Percentiles rank a stretch among this genome's conserved stretches.
phyloP scores from a whole-genome alignment of 2,797 vertebrate species.

The Lophotriccus pileatus region DNA sequence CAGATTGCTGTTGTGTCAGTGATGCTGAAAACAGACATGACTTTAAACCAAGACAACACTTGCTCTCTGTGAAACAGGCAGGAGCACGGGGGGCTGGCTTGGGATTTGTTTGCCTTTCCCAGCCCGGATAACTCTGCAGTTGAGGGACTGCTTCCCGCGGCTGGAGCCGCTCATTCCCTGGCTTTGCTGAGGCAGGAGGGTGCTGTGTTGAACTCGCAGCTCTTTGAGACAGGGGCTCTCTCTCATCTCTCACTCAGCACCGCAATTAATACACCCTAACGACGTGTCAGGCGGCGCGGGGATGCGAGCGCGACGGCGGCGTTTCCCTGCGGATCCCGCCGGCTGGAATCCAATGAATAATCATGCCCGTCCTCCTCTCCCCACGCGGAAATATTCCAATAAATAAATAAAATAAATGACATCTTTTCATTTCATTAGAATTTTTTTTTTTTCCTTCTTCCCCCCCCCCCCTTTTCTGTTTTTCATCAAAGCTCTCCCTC shows the following conservation, averaged over 20 bases:
- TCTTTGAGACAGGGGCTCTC: not conserved
- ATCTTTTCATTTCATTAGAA: not conserved
- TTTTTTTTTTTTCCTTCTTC: not conserved
- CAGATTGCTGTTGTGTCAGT: not conserved
- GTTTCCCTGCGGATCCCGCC: not conserved
- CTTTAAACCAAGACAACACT: rapidly evolving
- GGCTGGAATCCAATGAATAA: not conserved
- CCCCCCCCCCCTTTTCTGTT: not conserved
- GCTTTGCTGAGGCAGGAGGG: not conserved
- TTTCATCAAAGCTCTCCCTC: slow-evolving; percentile 51
- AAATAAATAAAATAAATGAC: slow-evolving; percentile 48
- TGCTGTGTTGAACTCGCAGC: not conserved
- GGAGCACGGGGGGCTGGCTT: rapidly evolving
- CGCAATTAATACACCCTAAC: not conserved
- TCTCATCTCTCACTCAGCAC: not conserved
- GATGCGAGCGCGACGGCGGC: not conserved
- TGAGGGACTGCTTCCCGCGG: rapidly evolving
- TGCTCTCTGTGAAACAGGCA: rapidly evolving
- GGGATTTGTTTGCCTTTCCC: not conserved
- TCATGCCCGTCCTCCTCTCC: not conserved
- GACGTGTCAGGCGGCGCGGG: not conserved
- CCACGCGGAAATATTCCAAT: not conserved
- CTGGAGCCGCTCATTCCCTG: rapidly evolving
- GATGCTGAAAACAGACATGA: not conserved
- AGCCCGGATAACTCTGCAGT: not conserved